Evolutionary conservation across 2,113 vertebrate genomes (phyloP).

Genomic region (Dromiciops gliroides): DNA sequence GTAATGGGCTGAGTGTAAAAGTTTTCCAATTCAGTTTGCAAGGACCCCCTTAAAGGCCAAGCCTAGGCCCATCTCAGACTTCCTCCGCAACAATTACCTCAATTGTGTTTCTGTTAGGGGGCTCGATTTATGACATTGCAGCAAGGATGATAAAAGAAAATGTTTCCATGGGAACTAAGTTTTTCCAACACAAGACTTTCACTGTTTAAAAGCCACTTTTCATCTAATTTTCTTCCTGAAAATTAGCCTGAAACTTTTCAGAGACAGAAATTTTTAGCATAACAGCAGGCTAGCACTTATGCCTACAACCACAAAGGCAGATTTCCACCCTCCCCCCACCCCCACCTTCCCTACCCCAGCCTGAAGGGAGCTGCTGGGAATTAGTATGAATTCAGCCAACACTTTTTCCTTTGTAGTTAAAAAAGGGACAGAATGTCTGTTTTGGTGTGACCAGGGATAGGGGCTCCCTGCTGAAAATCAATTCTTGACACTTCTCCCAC

Average conservation of each 20-base stretch:
- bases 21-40: neutral
- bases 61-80: neutral
- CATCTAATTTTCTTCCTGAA: constrained; percentile 74
- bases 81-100: constrained; percentile 52
- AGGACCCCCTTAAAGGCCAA: neutral
- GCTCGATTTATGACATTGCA: constrained; percentile 73
- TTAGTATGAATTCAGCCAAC: neutral
- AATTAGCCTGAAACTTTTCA: constrained; percentile 68
- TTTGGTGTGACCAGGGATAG: neutral
- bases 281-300: constrained; percentile 42
- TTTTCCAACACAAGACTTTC: constrained; percentile 78
- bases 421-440: neutral
- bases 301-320: neutral
- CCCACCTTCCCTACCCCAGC: neutral
- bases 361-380: neutral
- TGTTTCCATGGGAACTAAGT: constrained; percentile 83
- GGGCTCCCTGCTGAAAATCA: neutral
- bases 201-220: constrained; percentile 76
- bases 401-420: neutral
- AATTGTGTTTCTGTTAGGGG: constrained; percentile 73
- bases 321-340: constrained; percentile 6
- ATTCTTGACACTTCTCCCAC: neutral
- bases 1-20: neutral
- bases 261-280: constrained; percentile 42
- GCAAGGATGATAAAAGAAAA: constrained; percentile 70